Base-by-base conservation (phyloP, 2,797 vertebrate genomes). In the Cynodonichthys magdalenae region DNA sequence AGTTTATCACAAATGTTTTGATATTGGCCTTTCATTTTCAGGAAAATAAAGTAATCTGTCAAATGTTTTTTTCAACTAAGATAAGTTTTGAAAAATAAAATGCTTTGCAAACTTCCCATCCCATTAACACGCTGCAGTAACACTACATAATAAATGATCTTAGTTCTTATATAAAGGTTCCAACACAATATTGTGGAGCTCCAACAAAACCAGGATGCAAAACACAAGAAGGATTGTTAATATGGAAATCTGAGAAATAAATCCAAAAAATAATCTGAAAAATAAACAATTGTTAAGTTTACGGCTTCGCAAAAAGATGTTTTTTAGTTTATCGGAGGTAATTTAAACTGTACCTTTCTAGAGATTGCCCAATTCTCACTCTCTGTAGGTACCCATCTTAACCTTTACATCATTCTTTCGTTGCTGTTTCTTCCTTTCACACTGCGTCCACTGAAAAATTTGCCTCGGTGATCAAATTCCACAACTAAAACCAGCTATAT, bases 1-100 rank as follows among this genome's bases (percentile, higher is more conserved):
- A n/a, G 41, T 41, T 12, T 5, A 39, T 63, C 51, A 53, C 12
- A 59, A 49, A 34, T 66, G 55, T 53, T 79, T 63, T 31, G 79
- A 27, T 59, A 66, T 78, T 81, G 71, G 79, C 56, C 66, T 75
- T 51, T 55, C 54, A 27, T 14, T 17, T 60, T 72, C 17, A 28
- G 36, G 53, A 72, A 50, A 71, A 47, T 61, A 2, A 39, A 39
- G 10, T 39, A 39, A 39, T 39, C 36, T 11, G 36, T 39, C 11
- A 39, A 11, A 36, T 36, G 10, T 36, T 36, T 11, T n/a, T 36
- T 10, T 12, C 11, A 39, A 11, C 36, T 39, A 11, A 12, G 11
- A 39, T 11, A 39, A 39, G 9, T 39, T 39, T 3, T 11, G 6
- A 20, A 20, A 19, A 48, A 46, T 15, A 31, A 48, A 15, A 47